phyloP scores from a whole-genome alignment of 2,888 invertebrate species.

The Leptinotarsa rubiginosa region DNA sequence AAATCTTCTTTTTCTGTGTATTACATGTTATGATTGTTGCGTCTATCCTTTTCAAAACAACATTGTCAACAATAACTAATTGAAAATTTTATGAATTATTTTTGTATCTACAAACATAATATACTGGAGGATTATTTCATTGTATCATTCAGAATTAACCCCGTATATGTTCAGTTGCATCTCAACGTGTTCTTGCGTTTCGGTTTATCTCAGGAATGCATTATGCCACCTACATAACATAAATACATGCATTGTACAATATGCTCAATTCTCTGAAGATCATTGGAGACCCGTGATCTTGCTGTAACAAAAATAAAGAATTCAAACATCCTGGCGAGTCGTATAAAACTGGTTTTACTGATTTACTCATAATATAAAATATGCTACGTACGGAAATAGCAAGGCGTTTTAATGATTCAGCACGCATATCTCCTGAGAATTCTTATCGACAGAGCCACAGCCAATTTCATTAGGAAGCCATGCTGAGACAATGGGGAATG shows the following conservation, averaged over 20 bases:
- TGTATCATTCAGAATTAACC: not conserved
- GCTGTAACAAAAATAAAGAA: constrained; percentile 32
- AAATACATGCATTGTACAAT: constrained; percentile 14
- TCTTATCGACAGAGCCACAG: constrained; percentile 19
- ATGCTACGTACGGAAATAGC: constrained; percentile 43
- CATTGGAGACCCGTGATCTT: not conserved
- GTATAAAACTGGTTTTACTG: constrained; percentile 46
- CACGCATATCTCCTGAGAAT: constrained; percentile 38
- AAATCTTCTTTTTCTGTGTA: too few species aligned
- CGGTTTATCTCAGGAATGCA: constrained; percentile 14
- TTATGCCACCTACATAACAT: constrained; percentile 13
- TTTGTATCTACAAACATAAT: too few species aligned
- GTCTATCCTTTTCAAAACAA: too few species aligned
- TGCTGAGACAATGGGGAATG: too few species aligned
- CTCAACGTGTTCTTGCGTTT: not conserved
- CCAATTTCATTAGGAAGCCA: too few species aligned
- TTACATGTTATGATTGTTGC: too few species aligned
- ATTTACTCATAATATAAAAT: constrained; percentile 42
- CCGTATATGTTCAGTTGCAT: not conserved
- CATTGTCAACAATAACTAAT: too few species aligned
- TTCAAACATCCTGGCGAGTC: constrained; percentile 37
- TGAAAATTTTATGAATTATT: too few species aligned
- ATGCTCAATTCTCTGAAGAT: constrained; percentile 11
- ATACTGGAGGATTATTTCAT: too few species aligned
- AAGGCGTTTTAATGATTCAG: constrained; percentile 41